Evolutionary conservation across 2,797 vertebrate genomes (phyloP), one percentile per base, ranked within the genome.

Genomic region (Cottoperca gobio): DNA sequence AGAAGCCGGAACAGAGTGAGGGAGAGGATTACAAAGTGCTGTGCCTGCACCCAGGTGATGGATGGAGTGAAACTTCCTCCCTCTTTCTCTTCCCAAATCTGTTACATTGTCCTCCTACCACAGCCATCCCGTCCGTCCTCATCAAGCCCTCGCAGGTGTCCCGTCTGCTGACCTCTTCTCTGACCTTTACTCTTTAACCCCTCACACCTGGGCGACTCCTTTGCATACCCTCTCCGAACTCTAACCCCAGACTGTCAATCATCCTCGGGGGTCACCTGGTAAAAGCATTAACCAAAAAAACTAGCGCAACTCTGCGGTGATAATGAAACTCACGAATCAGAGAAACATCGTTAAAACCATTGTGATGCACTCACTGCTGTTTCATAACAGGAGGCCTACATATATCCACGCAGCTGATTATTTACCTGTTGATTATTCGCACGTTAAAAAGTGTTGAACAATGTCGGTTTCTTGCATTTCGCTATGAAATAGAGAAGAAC

Each of bases 91-190:
- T 14, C 35, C 63, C 23, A 13, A 37, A 76, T 78, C 70, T 52
- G 42, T 52, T 46, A 60, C 55, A 77, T 64, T 78, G 71, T 79
- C 65, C 61, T 66, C 21, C 48, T 80, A 64, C 62, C 70, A 70
- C 76, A 64, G 69, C 72, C 60, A 23, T 73, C 80, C 77, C 78
- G 80, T 77, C 54, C 87, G 81, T 73, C 84, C 80, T 85, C 79
- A 78, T 92, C 87, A 84, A 69, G 67, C 48, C 60, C 49, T 84
- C 48, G 65, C 92, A 93, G 93, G 93, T 95, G 91, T 91, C 88
- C 85, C 39, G 23, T 70, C 73, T 73, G 50, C 40, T 89, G 86
- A 89, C 86, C 88, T 84, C 52, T 23, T 70, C 69, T 57, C 65
- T 72, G 84, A 88, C 88, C 91, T 89, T 75, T 70, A 65, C 35